Evolutionary conservation across 2,113 vertebrate species (phyloP).

Genomic region (Propithecus coquereli): DNA sequence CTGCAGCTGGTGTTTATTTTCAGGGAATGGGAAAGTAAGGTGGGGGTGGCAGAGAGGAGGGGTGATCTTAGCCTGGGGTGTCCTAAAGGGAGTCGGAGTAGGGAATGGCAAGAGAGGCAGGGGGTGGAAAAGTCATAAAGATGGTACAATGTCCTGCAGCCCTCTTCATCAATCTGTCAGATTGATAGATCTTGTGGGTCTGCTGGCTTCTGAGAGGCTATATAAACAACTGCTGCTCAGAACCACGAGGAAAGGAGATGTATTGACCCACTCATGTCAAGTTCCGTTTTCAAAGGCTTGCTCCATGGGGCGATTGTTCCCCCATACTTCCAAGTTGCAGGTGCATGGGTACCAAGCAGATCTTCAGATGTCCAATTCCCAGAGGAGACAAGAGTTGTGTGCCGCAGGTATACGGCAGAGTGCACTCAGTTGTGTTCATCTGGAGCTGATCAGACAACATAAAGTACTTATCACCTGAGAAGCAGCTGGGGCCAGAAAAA

Average conservation of each 20-base stretch:
- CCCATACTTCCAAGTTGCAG: not conserved
- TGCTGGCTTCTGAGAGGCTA: not conserved
- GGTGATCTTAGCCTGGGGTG: not conserved
- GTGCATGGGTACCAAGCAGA: not conserved
- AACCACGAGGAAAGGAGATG: not conserved
- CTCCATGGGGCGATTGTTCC: no score
- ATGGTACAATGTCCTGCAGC: not conserved
- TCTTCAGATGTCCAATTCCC: not conserved
- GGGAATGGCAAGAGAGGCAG: not conserved
- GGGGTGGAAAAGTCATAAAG: not conserved
- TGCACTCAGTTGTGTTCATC: not conserved
- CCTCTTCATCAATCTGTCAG: not conserved
- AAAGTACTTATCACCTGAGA: not conserved
- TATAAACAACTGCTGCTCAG: not conserved
- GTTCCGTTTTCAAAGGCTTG: not conserved
- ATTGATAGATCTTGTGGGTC: not conserved
- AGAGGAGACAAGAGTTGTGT: not conserved
- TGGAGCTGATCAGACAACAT: not conserved
- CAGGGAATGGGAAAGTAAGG: not conserved
- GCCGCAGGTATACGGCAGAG: not conserved
- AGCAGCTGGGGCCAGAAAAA: not conserved
- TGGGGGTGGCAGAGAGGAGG: not conserved
- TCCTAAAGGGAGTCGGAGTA: not conserved
- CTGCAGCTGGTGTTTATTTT: not conserved
- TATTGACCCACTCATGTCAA: not conserved